A percentile compares a stretch with the other conserved stretches of the same genome.
Conservation (phyloP, 1,140 invertebrate species). For the Ephestia elutella region DNA sequence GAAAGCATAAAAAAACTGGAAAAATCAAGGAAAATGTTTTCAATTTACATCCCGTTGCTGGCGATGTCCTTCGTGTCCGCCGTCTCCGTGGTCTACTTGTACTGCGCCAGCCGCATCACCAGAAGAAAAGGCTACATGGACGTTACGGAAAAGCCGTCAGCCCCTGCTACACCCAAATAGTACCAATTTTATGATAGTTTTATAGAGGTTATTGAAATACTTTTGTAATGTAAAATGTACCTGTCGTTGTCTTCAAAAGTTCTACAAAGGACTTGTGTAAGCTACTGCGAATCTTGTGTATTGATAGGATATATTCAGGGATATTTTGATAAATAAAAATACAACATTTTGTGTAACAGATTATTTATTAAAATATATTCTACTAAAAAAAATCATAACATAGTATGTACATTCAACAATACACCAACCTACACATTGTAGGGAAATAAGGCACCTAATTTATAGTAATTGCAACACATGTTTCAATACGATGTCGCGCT, state of each 20-base stretch:
- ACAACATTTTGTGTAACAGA: conserved; percentile 45
- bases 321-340: conserved; percentile 20
- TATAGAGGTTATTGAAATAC: neutral
- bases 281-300: neutral
- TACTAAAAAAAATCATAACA: conserved; percentile 66
- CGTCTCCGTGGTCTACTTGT: conserved; percentile 50
- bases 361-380: conserved; percentile 64
- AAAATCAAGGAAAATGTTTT: conserved; percentile 24
- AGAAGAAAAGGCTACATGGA: conserved; percentile 57
- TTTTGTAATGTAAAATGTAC: neutral
- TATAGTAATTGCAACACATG: conserved; percentile 18
- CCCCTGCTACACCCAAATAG: neutral
- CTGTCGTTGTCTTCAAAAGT: neutral
- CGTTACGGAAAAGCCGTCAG: conserved; percentile 49
- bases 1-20: neutral
- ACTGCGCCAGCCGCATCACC: conserved; percentile 42
- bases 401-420: conserved; percentile 67
- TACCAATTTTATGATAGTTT: neutral
- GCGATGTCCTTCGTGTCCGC: conserved; percentile 53
- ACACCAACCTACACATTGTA: conserved; percentile 41
- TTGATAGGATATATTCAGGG: neutral
- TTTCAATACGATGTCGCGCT: conserved; percentile 36
- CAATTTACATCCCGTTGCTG: conserved; percentile 49
- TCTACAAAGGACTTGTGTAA: neutral
- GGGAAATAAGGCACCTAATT: conserved; percentile 54